phyloP scores from a whole-genome alignment of 2,113 vertebrate species.

The Varanus salvator region DNA sequence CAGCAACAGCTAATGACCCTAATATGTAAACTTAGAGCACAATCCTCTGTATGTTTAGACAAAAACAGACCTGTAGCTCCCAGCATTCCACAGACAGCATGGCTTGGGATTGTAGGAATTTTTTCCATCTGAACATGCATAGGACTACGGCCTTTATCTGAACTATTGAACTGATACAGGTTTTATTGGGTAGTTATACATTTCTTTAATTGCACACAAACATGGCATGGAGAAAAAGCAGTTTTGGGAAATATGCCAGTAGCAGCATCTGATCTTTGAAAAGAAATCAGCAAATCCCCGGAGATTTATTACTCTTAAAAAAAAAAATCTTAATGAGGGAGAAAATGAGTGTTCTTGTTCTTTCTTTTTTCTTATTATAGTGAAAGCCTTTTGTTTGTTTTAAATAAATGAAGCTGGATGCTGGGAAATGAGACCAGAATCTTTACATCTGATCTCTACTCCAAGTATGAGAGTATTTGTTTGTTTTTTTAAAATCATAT shows the following conservation, averaged over 20 bases:
- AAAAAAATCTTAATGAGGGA: not conserved
- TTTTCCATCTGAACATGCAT: not conserved
- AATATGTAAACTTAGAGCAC: not conserved
- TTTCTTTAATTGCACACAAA: not conserved
- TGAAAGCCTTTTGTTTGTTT: not conserved
- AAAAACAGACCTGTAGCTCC: too few relatives aligned
- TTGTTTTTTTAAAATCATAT: not conserved
- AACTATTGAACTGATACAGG: not conserved
- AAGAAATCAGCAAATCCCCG: not conserved
- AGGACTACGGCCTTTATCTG: too few relatives aligned
- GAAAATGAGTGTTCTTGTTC: not conserved
- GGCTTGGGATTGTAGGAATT: not conserved
- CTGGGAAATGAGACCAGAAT: not conserved
- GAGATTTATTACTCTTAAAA: not conserved
- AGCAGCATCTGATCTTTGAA: not conserved
- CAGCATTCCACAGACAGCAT: too few relatives aligned
- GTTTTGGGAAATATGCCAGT: rapidly evolving
- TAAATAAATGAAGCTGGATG: constrained; percentile 28
- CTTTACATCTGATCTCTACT: constrained; percentile 15
- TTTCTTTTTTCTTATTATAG: constrained; percentile 10
- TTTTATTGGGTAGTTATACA: not conserved
- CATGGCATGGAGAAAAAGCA: rapidly evolving
- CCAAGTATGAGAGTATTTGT: not conserved
- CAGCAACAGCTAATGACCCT: not conserved
- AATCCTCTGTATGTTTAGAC: too few relatives aligned